phyloP scores from a whole-genome alignment of 2,888 invertebrate species.

The Philhelius pedissequus region DNA sequence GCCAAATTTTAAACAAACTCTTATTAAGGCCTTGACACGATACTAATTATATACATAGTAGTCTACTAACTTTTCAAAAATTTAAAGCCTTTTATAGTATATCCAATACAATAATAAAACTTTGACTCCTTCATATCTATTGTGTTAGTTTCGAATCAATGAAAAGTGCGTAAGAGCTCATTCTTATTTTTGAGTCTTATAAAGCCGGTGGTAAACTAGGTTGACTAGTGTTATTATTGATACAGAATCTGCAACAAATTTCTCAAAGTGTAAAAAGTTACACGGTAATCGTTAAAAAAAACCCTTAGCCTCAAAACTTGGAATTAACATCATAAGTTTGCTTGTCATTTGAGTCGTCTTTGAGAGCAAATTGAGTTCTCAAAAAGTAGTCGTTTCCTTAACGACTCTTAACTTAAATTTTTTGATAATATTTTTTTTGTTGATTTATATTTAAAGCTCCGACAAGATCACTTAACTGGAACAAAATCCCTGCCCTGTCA shows the following conservation, averaged over 20 bases:
- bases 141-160: too few relatives aligned
- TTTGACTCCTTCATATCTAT: too few relatives aligned
- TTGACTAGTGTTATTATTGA: background rate
- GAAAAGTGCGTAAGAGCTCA: too few relatives aligned
- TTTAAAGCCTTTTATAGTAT: too few relatives aligned
- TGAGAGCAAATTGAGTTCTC: constrained; percentile 58
- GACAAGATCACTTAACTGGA: constrained; percentile 57
- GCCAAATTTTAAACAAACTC: too few relatives aligned
- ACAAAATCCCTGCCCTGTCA: constrained; percentile 60
- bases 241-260: background rate
- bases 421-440: background rate
- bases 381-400: constrained; percentile 42
- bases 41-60: too few relatives aligned
- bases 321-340: constrained; percentile 32
- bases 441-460: background rate
- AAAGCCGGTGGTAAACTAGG: too few relatives aligned
- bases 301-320: background rate
- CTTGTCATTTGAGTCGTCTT: constrained; percentile 55
- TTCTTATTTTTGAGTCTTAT: too few relatives aligned
- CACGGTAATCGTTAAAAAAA: constrained; percentile 7
- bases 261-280: background rate
- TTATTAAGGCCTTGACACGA: too few relatives aligned
- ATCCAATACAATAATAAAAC: too few relatives aligned
- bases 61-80: too few relatives aligned
- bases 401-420: constrained; percentile 45